These are phyloP conservation scores for Sebastes hopkinsi DNA, from an alignment of 2,797 vertebrate genomes.

Conservation along the genomic window DNA sequence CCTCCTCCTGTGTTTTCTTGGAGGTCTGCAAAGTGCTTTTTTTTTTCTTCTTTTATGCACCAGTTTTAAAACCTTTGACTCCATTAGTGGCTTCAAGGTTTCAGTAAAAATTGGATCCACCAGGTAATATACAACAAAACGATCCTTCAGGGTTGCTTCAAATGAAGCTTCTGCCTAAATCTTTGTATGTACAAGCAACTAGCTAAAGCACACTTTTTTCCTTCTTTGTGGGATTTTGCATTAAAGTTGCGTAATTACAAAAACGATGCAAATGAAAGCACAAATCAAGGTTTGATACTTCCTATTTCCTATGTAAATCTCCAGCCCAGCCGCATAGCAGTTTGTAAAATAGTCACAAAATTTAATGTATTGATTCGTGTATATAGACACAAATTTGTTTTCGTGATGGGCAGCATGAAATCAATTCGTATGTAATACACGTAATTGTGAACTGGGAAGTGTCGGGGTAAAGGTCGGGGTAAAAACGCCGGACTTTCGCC, in stretches of 20 bases:
- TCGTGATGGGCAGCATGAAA: too few relatives aligned
- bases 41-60: constrained; percentile 41
- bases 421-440: too few relatives aligned
- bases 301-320: background rate
- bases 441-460: too few relatives aligned
- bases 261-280: constrained; percentile 6
- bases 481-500: too few relatives aligned
- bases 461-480: too few relatives aligned
- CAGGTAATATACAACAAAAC: background rate
- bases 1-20: constrained; percentile 37
- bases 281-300: background rate
- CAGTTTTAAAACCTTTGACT: constrained; percentile 48
- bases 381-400: too few relatives aligned
- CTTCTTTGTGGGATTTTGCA: background rate
- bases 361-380: too few relatives aligned
- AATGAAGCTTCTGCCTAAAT: background rate
- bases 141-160: constrained; percentile 5
- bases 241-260: constrained; percentile 24
- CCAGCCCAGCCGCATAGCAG: background rate
- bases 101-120: constrained; percentile 14
- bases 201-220: background rate
- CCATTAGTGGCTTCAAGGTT: constrained; percentile 48
- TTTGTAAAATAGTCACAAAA: too few relatives aligned
- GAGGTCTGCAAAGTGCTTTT: constrained; percentile 68
- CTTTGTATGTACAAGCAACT: background rate